Conservation (phyloP, 2,888 invertebrate species). For the Yponomeuta sedellus region DNA sequence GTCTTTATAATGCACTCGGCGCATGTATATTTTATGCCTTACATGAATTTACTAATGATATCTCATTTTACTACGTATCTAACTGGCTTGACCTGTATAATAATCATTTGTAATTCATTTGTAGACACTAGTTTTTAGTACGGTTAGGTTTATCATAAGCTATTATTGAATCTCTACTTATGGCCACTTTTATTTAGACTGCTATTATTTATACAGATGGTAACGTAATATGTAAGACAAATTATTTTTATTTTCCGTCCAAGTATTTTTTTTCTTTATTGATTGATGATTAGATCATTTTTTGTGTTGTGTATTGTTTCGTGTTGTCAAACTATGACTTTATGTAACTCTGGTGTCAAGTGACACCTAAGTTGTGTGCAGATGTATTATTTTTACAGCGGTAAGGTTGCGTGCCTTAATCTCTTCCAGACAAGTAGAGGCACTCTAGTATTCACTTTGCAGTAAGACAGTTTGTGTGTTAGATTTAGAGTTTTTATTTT, state of each 20-base stretch:
- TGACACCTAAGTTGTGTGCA: background rate
- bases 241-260: constrained; percentile 54
- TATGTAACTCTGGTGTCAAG: background rate
- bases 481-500: constrained; percentile 63
- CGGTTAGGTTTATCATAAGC: constrained; percentile 11
- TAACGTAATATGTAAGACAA: constrained; percentile 27
- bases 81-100: background rate
- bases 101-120: background rate
- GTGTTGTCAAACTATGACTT: background rate
- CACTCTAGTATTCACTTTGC: constrained; percentile 8
- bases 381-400: constrained; percentile 1
- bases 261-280: constrained; percentile 34
- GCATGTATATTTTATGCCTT: constrained; percentile 16
- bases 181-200: constrained; percentile 33
- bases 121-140: constrained; percentile 8
- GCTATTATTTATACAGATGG: constrained; percentile 25
- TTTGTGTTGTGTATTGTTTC: background rate
- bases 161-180: background rate
- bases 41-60: constrained; percentile 2
- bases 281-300: background rate
- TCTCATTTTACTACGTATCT: background rate
- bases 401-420: constrained; percentile 14
- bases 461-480: constrained; percentile 39
- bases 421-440: constrained; percentile 10
- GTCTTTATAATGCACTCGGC: background rate